Percentiles rank a stretch among this genome's conserved stretches.
Evolutionary conservation across 2,797 vertebrate genomes (phyloP).

Genomic region (Rhadinocentrus ornatus): DNA sequence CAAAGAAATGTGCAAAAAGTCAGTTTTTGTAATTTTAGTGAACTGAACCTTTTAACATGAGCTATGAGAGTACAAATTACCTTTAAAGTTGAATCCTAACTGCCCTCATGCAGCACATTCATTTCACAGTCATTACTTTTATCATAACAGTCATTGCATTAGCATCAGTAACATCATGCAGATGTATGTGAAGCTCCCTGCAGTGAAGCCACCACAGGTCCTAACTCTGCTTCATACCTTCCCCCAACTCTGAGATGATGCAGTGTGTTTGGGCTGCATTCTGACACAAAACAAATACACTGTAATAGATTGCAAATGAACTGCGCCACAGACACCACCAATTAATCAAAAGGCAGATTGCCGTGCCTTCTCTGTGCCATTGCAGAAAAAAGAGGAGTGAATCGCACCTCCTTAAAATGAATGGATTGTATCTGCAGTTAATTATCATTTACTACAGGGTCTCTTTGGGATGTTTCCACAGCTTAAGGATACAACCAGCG

Average conservation of each 20-base stretch:
- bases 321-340: slow-evolving; percentile 72
- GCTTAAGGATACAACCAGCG: slow-evolving; percentile 66
- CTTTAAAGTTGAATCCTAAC: not conserved
- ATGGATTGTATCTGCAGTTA: slow-evolving; percentile 80
- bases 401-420: slow-evolving; percentile 74
- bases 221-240: slow-evolving; percentile 16
- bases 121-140: slow-evolving; percentile 5
- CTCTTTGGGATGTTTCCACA: slow-evolving; percentile 72
- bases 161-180: slow-evolving; percentile 14
- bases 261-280: slow-evolving; percentile 78
- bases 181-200: not conserved
- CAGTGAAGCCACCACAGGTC: slow-evolving; percentile 21
- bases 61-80: not conserved
- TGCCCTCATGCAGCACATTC: not conserved
- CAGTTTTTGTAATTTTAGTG: not conserved
- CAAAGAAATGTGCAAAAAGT: not conserved
- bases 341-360: slow-evolving; percentile 81
- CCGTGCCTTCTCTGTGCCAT: slow-evolving; percentile 59
- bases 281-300: slow-evolving; percentile 83
- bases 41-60: slow-evolving; percentile 7
- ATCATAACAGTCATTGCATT: slow-evolving; percentile 12
- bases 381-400: slow-evolving; percentile 45
- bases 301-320: slow-evolving; percentile 84
- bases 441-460: slow-evolving; percentile 80
- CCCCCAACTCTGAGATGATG: slow-evolving; percentile 71